Percentiles rank a stretch among this genome's conserved stretches.
These are phyloP conservation scores for Panurus biarmicus DNA, from an alignment of 2,113 vertebrate genomes.

Conservation along the genomic window DNA sequence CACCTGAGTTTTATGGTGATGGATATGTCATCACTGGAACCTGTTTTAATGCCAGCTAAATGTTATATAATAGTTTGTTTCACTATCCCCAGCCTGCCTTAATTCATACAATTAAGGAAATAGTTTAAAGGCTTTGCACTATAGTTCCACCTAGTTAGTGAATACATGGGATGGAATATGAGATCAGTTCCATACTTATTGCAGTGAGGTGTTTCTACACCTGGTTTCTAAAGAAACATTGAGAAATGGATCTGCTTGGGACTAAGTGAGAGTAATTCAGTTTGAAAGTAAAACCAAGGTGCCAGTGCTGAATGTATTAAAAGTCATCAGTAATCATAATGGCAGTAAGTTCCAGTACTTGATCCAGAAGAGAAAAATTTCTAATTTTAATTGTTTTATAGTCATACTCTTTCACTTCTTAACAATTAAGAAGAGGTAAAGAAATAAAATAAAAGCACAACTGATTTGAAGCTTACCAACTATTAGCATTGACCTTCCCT, in stretches of 20 bases:
- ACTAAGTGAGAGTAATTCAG: neutral
- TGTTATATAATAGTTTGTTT: neutral
- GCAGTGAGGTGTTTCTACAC: constrained; percentile 21
- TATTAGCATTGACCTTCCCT: neutral
- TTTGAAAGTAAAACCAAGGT: neutral
- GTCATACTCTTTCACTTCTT: neutral
- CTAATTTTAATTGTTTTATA: neutral
- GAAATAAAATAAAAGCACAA: neutral
- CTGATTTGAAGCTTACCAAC: neutral
- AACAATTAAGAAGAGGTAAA: neutral
- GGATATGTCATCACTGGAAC: neutral
- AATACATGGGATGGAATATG: neutral
- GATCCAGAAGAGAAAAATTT: neutral
- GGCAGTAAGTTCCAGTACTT: neutral
- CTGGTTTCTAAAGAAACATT: constrained; percentile 13
- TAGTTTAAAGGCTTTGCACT: neutral
- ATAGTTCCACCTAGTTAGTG: neutral
- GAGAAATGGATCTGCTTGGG: neutral
- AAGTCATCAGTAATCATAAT: neutral
- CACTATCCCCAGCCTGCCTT: neutral
- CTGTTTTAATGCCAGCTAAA: neutral
- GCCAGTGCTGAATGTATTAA: neutral
- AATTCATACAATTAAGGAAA: constrained; percentile 22
- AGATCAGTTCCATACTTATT: neutral
- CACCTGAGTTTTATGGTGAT: neutral